Evolutionary conservation across 2,888 invertebrate species (phyloP).

Genomic region (Protonemura montana): DNA sequence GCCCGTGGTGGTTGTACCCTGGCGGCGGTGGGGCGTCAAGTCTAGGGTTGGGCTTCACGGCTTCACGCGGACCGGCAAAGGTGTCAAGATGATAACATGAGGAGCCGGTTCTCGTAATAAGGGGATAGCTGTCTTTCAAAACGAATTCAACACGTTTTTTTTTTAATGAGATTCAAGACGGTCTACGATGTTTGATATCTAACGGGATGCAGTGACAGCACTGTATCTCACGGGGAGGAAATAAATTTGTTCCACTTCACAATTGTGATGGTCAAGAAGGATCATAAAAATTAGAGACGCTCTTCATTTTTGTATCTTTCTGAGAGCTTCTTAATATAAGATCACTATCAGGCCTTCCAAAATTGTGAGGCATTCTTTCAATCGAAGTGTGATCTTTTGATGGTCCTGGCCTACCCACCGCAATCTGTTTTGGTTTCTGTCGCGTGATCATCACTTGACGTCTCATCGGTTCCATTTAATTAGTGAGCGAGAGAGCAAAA

Average conservation of each 20-base stretch:
- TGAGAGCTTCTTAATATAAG: neutral
- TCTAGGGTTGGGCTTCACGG: neutral
- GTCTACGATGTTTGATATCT: neutral
- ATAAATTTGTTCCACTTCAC: neutral
- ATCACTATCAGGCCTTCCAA: neutral
- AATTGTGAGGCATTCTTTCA: neutral
- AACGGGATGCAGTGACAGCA: neutral
- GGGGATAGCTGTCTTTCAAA: slow-evolving; percentile 29
- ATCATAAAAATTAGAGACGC: neutral
- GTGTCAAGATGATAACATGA: slow-evolving; percentile 30
- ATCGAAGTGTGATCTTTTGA: neutral
- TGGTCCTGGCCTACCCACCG: no score
- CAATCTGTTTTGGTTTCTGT: no score
- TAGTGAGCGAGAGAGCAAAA: neutral
- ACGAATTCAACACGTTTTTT: slow-evolving; percentile 24
- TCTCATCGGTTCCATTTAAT: no score
- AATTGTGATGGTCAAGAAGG: neutral
- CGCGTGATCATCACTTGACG: no score
- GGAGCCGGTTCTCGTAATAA: slow-evolving; percentile 26
- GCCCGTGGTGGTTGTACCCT: neutral
- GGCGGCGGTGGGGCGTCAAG: neutral
- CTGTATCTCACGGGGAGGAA: neutral
- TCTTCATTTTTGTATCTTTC: neutral
- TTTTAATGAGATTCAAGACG: slow-evolving; percentile 37
- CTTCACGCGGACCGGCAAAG: neutral